phyloP scores from a whole-genome alignment of 1,140 invertebrate genomes.

The Magallana gigas region DNA sequence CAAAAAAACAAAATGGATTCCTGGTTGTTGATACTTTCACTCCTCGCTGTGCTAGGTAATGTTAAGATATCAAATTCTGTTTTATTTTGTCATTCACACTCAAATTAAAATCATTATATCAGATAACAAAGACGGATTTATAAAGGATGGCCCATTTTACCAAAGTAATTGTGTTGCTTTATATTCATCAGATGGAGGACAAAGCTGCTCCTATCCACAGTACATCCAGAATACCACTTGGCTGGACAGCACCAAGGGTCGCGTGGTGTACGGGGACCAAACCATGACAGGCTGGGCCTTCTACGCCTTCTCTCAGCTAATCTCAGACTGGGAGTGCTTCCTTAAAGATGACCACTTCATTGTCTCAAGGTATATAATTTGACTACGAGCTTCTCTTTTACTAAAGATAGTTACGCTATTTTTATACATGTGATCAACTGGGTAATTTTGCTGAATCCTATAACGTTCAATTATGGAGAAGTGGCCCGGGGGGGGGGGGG shows the following conservation, averaged over 20 bases:
- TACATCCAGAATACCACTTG: neutral
- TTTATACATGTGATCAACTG: too few relatives aligned
- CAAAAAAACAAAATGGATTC: neutral
- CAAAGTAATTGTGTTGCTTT: too few relatives aligned
- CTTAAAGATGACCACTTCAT: conserved; percentile 2
- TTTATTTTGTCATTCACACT: neutral
- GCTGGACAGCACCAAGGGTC: neutral
- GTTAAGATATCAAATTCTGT: neutral
- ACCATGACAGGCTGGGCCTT: conserved; percentile 11
- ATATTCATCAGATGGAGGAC: neutral
- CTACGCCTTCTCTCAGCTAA: neutral
- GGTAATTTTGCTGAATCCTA: too few relatives aligned
- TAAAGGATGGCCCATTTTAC: too few relatives aligned
- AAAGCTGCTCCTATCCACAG: neutral
- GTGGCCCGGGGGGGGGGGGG: too few relatives aligned
- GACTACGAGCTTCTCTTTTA: too few relatives aligned
- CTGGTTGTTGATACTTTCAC: neutral
- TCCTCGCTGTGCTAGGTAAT: neutral
- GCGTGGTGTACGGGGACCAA: neutral
- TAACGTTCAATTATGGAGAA: too few relatives aligned
- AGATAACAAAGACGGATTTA: too few relatives aligned
- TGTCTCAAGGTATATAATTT: neutral
- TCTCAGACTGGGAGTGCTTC: conserved; percentile 9
- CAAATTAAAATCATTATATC: too few relatives aligned
- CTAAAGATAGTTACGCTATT: too few relatives aligned